Conservation (phyloP, 2,888 invertebrate genomes). For the Argynnis bischoffii region DNA sequence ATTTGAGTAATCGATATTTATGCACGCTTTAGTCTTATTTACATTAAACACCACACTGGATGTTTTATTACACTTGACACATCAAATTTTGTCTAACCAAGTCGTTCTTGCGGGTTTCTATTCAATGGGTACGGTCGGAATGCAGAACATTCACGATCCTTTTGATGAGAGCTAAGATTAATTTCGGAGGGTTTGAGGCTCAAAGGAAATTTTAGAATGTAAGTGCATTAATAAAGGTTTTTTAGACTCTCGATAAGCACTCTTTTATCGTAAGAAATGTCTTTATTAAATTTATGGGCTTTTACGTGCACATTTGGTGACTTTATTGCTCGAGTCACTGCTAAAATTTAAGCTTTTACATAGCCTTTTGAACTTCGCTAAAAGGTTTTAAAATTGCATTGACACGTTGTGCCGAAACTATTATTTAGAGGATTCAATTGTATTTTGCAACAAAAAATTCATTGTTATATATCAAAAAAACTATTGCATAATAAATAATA, state of each 20-base stretch:
- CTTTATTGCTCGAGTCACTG: slow-evolving; percentile 70
- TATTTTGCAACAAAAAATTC: slow-evolving; percentile 4
- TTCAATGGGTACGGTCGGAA: slow-evolving; percentile 64
- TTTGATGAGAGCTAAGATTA: slow-evolving; percentile 79
- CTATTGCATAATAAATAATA: too few relatives aligned
- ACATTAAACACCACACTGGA: slow-evolving; percentile 53
- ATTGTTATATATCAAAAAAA: too few relatives aligned
- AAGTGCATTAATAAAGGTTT: slow-evolving; percentile 80
- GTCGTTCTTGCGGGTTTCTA: slow-evolving; percentile 47
- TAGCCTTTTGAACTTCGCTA: slow-evolving; percentile 41
- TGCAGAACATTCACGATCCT: slow-evolving; percentile 71
- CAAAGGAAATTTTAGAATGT: slow-evolving; percentile 80
- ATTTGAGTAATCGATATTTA: too few relatives aligned
- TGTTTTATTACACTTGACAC: slow-evolving; percentile 37
- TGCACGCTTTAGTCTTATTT: neutral
- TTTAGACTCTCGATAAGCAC: slow-evolving; percentile 63
- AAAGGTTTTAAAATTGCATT: slow-evolving; percentile 38
- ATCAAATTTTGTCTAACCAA: slow-evolving; percentile 38
- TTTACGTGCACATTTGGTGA: slow-evolving; percentile 68
- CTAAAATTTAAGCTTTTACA: slow-evolving; percentile 50
- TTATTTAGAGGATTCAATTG: slow-evolving; percentile 22
- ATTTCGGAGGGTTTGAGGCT: slow-evolving; percentile 71
- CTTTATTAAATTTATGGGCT: slow-evolving; percentile 78
- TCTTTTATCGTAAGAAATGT: slow-evolving; percentile 68
- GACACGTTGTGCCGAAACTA: slow-evolving; percentile 29